These are phyloP conservation scores for Pseudorhombus dupliciocellatus DNA, from an alignment of 2,113 vertebrate species.

Conservation along the genomic window DNA sequence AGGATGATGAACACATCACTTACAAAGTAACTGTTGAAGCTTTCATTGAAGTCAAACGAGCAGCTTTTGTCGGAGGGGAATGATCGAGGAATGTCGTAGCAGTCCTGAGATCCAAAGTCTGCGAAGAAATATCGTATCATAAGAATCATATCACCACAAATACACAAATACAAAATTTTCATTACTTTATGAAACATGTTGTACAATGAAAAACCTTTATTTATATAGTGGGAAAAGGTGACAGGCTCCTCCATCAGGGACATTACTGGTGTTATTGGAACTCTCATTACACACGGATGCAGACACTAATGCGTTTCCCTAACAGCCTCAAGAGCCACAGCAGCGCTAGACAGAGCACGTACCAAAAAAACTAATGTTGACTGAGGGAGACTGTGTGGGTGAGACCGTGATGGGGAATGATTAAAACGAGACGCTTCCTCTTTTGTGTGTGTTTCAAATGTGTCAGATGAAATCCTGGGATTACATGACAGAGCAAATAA, in stretches of 20 bases:
- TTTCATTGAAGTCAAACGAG: constrained; percentile 90
- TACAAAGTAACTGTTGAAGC: constrained; percentile 95
- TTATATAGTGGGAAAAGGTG: not conserved
- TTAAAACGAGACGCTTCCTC: not conserved
- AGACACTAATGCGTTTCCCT: constrained; percentile 55
- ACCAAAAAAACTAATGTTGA: constrained; percentile 29
- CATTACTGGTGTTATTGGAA: constrained; percentile 25
- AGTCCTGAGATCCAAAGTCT: constrained; percentile 97
- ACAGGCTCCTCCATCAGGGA: not conserved
- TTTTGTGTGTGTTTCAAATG: not conserved
- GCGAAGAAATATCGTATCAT: constrained; percentile 60
- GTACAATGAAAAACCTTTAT: constrained; percentile 15
- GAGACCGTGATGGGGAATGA: not conserved
- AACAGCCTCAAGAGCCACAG: constrained; percentile 28
- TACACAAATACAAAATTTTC: not conserved
- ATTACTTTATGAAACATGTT: not conserved
- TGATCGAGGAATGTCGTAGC: constrained; percentile 95
- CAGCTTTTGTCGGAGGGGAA: constrained; percentile 93
- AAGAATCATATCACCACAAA: constrained; percentile 3
- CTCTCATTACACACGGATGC: constrained; percentile 30
- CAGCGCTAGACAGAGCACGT: constrained; percentile 10
- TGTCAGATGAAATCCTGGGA: not conserved
- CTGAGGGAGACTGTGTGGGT: constrained; percentile 9
- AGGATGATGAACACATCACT: constrained; percentile 71
- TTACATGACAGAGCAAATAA: not conserved